These are phyloP conservation scores for Brachypalpus laphriformis DNA, from an alignment of 2,888 invertebrate genomes.

Conservation along the genomic window DNA sequence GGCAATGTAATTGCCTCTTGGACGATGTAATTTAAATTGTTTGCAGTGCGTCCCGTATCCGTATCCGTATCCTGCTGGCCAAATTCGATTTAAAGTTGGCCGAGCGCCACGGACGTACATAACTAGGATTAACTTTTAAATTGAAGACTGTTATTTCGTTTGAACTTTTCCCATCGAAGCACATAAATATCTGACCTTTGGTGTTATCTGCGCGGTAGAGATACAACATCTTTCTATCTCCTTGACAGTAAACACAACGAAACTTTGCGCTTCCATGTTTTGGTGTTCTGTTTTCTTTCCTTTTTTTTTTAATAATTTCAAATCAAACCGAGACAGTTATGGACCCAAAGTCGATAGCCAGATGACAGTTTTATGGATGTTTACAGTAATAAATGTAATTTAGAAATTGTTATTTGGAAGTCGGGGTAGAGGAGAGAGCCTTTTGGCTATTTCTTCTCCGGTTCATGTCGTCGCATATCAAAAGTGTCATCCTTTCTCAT, in stretches of 20 bases:
- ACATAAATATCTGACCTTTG: conserved; percentile 66
- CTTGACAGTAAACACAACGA: conserved; percentile 51
- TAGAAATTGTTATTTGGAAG: conserved; percentile 73
- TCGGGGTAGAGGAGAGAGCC: conserved; percentile 18
- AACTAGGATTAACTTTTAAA: conserved; percentile 72
- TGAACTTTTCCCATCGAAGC: conserved; percentile 53
- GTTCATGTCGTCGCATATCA: conserved; percentile 64
- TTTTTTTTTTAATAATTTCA: conserved; percentile 68
- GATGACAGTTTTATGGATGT: conserved; percentile 80
- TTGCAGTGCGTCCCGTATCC: conserved; percentile 58
- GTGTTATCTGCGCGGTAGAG: conserved; percentile 21
- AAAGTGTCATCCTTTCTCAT: conserved; percentile 74
- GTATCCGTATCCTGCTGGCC: conserved; percentile 23
- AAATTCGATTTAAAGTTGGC: conserved; percentile 71
- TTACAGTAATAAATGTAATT: conserved; percentile 81
- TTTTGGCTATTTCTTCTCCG: conserved; percentile 47
- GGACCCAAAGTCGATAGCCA: conserved; percentile 71
- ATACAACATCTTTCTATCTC: conserved; percentile 27
- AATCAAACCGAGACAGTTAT: conserved; percentile 73
- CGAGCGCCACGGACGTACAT: conserved; percentile 49
- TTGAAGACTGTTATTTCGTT: conserved; percentile 59
- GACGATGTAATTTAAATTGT: conserved; percentile 72
- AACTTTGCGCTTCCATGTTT: conserved; percentile 58
- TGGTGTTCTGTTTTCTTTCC: conserved; percentile 13
- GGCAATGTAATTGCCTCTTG: conserved; percentile 68